phyloP scores from a whole-genome alignment of 2,888 invertebrate species.

The Unio delphinus region DNA sequence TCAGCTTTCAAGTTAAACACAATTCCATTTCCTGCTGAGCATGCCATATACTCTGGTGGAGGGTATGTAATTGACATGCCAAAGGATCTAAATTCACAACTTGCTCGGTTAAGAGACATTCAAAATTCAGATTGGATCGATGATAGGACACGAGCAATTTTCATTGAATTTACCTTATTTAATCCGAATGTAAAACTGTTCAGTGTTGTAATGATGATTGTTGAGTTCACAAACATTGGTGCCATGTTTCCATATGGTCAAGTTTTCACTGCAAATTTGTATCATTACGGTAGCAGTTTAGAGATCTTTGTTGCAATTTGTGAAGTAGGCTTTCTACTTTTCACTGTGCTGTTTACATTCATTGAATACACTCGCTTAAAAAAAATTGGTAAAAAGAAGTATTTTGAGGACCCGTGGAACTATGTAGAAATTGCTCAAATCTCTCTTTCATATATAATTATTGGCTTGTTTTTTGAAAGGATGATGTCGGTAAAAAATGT shows the following conservation, averaged over 20 bases:
- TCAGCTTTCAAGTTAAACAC: constrained; percentile 41
- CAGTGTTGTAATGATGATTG: constrained; percentile 42
- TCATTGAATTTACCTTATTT: constrained; percentile 49
- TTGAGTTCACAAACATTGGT: constrained; percentile 47
- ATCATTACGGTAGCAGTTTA: constrained; percentile 38
- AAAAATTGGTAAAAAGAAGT: constrained; percentile 23
- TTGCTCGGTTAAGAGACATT: constrained; percentile 22
- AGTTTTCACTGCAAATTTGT: constrained; percentile 43
- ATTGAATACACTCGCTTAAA: constrained; percentile 38
- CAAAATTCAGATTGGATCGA: constrained; percentile 47
- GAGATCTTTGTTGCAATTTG: constrained; percentile 35
- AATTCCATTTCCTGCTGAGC: constrained; percentile 35
- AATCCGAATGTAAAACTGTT: constrained; percentile 52
- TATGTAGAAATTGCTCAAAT: constrained; percentile 45
- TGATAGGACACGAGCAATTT: constrained; percentile 41
- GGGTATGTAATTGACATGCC: constrained; percentile 47
- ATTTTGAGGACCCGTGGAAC: constrained; percentile 46
- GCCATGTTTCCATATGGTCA: constrained; percentile 37
- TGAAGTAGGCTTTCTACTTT: constrained; percentile 41
- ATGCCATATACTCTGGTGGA: constrained; percentile 57
- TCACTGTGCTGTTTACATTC: constrained; percentile 35
- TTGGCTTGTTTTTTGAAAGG: constrained; percentile 46
- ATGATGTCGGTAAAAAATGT: constrained; percentile 28
- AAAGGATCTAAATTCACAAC: constrained; percentile 8
- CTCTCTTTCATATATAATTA: constrained; percentile 29